Conservation (phyloP, 2,797 vertebrate genomes). For the Coregonus suidteri region DNA sequence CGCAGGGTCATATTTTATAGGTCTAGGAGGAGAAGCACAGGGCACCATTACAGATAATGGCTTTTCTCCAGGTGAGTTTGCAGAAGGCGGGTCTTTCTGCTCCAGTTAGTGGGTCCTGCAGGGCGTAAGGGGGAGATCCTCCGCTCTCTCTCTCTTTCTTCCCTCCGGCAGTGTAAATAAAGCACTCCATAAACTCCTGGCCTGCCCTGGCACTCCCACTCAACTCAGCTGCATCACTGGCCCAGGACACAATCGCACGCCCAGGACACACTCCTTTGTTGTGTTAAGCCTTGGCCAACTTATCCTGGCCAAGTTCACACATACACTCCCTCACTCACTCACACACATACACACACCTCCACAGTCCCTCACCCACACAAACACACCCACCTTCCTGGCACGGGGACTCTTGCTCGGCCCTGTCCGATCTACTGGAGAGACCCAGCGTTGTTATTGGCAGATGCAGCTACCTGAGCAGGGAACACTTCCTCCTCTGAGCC, state of each 20-base stretch:
- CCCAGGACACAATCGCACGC: not conserved
- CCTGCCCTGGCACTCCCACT: not conserved
- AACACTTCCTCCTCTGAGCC: slow-evolving; percentile 24
- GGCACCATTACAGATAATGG: not conserved
- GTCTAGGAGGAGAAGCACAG: not conserved
- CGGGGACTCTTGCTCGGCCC: not conserved
- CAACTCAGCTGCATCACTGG: not conserved
- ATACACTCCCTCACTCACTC: too few species aligned
- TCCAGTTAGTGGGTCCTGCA: not conserved
- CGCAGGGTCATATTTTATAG: not conserved
- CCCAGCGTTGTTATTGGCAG: slow-evolving; percentile 42
- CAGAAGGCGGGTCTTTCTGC: not conserved
- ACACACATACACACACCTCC: not conserved
- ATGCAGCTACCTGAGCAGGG: slow-evolving; percentile 31
- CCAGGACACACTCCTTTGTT: not conserved
- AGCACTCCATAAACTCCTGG: not conserved
- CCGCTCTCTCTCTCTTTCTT: not conserved
- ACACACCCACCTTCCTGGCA: not conserved
- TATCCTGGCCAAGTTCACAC: not conserved
- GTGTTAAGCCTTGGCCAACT: not conserved
- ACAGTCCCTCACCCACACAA: too few species aligned
- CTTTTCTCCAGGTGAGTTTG: not conserved
- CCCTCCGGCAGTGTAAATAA: not conserved
- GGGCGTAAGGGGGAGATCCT: not conserved
- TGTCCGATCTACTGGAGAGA: slow-evolving; percentile 1